A percentile compares a stretch with the other conserved stretches of the same genome.
Conservation (phyloP, 2,888 invertebrate species). For the Muscina levida region DNA sequence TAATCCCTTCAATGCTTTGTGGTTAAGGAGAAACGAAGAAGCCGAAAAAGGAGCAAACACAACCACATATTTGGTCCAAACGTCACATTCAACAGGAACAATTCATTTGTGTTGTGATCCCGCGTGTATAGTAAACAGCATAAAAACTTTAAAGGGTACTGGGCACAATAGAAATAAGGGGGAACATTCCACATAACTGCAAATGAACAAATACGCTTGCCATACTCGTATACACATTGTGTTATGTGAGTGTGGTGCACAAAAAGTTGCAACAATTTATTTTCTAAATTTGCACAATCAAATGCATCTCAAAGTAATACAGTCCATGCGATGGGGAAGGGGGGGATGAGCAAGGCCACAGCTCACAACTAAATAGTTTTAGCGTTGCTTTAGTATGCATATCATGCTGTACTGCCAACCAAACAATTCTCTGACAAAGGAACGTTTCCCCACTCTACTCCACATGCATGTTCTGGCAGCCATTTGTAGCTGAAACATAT, state of each 20-base stretch:
- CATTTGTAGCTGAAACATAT: constrained; percentile 45
- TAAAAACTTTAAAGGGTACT: constrained; percentile 10
- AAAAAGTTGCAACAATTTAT: constrained; percentile 61
- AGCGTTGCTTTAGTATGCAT: not conserved
- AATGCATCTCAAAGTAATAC: constrained; percentile 46
- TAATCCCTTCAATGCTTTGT: constrained; percentile 50
- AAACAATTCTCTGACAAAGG: not conserved
- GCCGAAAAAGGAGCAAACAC: not conserved
- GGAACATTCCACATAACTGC: not conserved
- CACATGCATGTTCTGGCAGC: too few species aligned
- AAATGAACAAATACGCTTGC: not conserved
- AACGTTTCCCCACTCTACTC: not conserved
- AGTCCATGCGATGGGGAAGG: constrained; percentile 1
- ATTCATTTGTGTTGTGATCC: constrained; percentile 21
- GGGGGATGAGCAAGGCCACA: not conserved
- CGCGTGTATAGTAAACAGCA: constrained; percentile 42
- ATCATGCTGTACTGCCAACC: not conserved
- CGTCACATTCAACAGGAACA: constrained; percentile 1
- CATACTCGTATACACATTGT: not conserved
- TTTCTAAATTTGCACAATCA: constrained; percentile 57
- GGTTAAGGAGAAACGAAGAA: constrained; percentile 1
- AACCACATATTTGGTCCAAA: not conserved
- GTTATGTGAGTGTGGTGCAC: not conserved
- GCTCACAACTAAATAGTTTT: too few species aligned
- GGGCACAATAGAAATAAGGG: not conserved